Conservation (phyloP, 35 echinoderm and acorn worm genomes). For the Eucidaris tribuloides region DNA sequence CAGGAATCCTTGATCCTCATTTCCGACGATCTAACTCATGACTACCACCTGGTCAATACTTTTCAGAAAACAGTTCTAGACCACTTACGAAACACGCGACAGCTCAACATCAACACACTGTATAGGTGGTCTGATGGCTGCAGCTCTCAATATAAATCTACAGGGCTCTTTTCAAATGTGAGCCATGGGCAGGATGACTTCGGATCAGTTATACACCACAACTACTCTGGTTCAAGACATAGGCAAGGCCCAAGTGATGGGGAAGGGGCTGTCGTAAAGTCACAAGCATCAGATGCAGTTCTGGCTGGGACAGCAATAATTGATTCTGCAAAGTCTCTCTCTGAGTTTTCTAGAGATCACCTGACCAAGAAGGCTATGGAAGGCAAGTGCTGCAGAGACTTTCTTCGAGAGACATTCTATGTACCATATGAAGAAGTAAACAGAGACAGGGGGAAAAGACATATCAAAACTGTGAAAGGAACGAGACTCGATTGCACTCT, state of each 20-base stretch:
- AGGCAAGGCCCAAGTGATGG: slow-evolving; percentile 25
- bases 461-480: too few relatives aligned
- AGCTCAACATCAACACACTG: slow-evolving; percentile 5
- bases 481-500: too few relatives aligned
- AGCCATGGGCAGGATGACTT: not conserved
- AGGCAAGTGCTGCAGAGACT: too few relatives aligned
- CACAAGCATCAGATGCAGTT: not conserved
- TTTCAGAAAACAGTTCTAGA: slow-evolving; percentile 15
- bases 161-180: slow-evolving; percentile 1
- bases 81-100: slow-evolving; percentile 35
- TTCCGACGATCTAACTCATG: slow-evolving; percentile 61
- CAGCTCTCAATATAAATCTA: slow-evolving; percentile 3
- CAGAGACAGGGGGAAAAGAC: too few relatives aligned
- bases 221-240: slow-evolving; percentile 6
- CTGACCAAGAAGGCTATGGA: too few relatives aligned
- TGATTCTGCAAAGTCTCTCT: not conserved
- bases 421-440: too few relatives aligned
- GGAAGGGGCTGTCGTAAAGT: slow-evolving; percentile 1
- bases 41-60: slow-evolving; percentile 46
- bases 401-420: too few relatives aligned
- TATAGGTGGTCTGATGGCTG: not conserved
- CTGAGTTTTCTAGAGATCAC: not conserved
- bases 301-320: not conserved
- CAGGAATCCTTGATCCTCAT: slow-evolving; percentile 49
- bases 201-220: not conserved